Percentiles rank a stretch among this genome's conserved stretches.
These are phyloP conservation scores for Tenthredo livida DNA, from an alignment of 2,888 invertebrate genomes.

Conservation along the genomic window DNA sequence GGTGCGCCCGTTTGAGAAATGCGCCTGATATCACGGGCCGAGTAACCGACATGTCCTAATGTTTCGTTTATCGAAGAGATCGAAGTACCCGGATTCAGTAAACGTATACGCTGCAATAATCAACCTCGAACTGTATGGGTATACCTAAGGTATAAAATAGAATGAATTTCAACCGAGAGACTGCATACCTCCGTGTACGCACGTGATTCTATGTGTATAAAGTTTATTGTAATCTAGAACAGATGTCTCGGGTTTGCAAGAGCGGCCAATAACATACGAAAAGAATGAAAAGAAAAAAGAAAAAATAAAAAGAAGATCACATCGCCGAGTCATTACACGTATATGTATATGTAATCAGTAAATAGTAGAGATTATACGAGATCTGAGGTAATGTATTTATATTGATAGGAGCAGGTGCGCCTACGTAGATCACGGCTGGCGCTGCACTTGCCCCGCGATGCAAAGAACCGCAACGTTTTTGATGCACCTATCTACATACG, in stretches of 20 bases:
- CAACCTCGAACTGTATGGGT: conserved; percentile 16
- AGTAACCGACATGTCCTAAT: not conserved
- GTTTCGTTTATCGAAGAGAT: conserved; percentile 27
- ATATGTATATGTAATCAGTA: conserved; percentile 23
- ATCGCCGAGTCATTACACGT: conserved; percentile 35
- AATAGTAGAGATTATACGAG: conserved; percentile 34
- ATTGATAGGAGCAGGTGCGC: conserved; percentile 33
- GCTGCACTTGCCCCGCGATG: not conserved
- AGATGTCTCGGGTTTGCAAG: conserved; percentile 10
- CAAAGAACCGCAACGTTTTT: conserved; percentile 6
- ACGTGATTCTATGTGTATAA: not conserved
- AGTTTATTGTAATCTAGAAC: conserved; percentile 33
- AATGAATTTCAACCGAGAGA: not conserved
- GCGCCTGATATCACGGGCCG: not conserved
- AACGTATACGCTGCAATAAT: not conserved
- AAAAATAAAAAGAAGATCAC: not conserved
- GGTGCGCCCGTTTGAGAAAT: conserved; percentile 21
- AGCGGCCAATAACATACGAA: not conserved
- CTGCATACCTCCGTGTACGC: not conserved
- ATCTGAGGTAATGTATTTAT: conserved; percentile 31
- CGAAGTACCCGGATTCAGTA: not conserved
- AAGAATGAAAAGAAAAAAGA: not conserved
- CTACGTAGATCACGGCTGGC: not conserved
- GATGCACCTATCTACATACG: not conserved
- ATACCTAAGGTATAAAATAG: not conserved